Evolutionary conservation across 2,888 invertebrate genomes (phyloP).

Genomic region (Scotopteryx bipunctaria): DNA sequence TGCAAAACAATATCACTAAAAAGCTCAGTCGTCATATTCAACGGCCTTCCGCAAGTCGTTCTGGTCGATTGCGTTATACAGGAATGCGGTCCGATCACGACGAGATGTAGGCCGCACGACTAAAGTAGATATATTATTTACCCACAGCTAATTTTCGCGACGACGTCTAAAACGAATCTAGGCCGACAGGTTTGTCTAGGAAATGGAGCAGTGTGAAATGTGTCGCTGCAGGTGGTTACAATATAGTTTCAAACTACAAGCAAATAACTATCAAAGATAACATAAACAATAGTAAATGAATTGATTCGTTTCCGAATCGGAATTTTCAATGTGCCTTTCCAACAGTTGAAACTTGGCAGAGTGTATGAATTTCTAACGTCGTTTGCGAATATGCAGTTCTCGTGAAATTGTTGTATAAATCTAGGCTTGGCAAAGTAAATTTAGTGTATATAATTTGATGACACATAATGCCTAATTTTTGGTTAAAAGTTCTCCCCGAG

Average conservation of each 20-base stretch:
- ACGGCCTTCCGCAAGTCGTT: conserved; percentile 59
- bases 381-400: background rate
- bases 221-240: conserved; percentile 22
- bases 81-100: conserved; percentile 72
- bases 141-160: conserved; percentile 34
- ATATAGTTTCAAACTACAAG: background rate
- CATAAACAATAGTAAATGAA: background rate
- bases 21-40: conserved; percentile 20
- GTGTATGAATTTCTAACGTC: conserved; percentile 7
- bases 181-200: conserved; percentile 41
- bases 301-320: conserved; percentile 6
- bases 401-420: background rate
- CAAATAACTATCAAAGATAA: background rate
- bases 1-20: conserved; percentile 19
- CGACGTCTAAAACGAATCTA: conserved; percentile 45
- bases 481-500: too few relatives aligned
- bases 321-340: conserved; percentile 10
- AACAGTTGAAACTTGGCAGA: conserved; percentile 14
- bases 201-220: conserved; percentile 27
- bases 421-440: background rate
- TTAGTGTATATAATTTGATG: too few relatives aligned
- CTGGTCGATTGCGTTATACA: conserved; percentile 62
- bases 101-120: conserved; percentile 52
- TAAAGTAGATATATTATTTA: conserved; percentile 41
- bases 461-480: too few relatives aligned